phyloP scores from a whole-genome alignment of 2,888 invertebrate genomes.

The Parthenolecanium corni region DNA sequence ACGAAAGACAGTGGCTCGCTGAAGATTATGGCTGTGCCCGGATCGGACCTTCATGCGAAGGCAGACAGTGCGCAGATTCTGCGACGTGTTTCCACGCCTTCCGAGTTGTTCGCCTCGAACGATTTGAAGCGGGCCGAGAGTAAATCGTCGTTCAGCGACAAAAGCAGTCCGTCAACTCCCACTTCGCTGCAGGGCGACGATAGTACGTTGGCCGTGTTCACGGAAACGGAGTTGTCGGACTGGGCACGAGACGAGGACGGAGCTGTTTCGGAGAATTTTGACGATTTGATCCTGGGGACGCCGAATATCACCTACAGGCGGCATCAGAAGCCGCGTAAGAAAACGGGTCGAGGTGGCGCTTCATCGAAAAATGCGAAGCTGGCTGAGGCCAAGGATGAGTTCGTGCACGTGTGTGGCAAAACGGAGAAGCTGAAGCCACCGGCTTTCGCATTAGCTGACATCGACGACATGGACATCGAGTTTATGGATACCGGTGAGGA shows the following conservation, averaged over 20 bases:
- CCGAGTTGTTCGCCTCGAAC: slow-evolving; percentile 33
- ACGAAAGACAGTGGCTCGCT: slow-evolving; percentile 31
- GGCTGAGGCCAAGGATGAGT: slow-evolving; percentile 39
- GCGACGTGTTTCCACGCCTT: slow-evolving; percentile 34
- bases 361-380: slow-evolving; percentile 37
- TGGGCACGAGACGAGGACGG: slow-evolving; percentile 69
- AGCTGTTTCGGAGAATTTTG: slow-evolving; percentile 57
- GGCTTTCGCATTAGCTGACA: slow-evolving; percentile 40
- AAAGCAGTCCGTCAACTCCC: slow-evolving; percentile 48
- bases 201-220: slow-evolving; percentile 54
- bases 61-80: slow-evolving; percentile 32
- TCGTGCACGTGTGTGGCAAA: slow-evolving; percentile 39
- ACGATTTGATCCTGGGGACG: slow-evolving; percentile 44
- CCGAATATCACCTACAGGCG: slow-evolving; percentile 39
- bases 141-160: slow-evolving; percentile 36
- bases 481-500: slow-evolving; percentile 72
- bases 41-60: slow-evolving; percentile 29
- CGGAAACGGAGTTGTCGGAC: slow-evolving; percentile 79
- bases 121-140: slow-evolving; percentile 27
- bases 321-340: slow-evolving; percentile 35
- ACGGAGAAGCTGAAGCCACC: slow-evolving; percentile 30
- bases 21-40: slow-evolving; percentile 35
- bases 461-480: slow-evolving; percentile 71
- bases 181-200: slow-evolving; percentile 46
- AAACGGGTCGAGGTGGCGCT: slow-evolving; percentile 36